Evolutionary conservation across 2,888 invertebrate genomes (phyloP).

Genomic region (Electrophaes corylata): DNA sequence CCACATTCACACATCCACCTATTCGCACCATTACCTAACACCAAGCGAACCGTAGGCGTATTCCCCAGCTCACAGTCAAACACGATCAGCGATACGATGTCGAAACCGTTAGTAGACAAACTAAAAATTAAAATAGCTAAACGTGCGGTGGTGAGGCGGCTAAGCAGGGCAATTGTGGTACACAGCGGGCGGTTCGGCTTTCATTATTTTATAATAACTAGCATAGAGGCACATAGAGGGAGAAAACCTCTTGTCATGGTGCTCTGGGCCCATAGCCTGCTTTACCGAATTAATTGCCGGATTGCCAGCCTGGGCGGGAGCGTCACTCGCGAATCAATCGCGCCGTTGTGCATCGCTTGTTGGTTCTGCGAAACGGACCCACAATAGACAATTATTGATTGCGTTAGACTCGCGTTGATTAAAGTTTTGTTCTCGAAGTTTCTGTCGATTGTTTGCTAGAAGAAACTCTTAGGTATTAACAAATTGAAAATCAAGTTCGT

Average conservation of each 20-base stretch:
- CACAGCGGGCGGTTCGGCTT: constrained; percentile 81
- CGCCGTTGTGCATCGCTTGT: constrained; percentile 46
- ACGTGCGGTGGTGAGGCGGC: constrained; percentile 75
- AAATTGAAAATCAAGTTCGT: background rate
- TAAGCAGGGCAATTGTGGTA: constrained; percentile 82
- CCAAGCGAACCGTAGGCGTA: constrained; percentile 54
- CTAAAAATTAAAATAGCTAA: constrained; percentile 84
- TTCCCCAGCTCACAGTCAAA: constrained; percentile 46
- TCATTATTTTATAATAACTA: constrained; percentile 84
- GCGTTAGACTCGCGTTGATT: constrained; percentile 20
- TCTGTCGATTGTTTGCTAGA: background rate
- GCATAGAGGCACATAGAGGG: constrained; percentile 73
- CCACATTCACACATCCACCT: constrained; percentile 31
- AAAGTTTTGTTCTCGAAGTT: constrained; percentile 2
- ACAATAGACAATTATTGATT: constrained; percentile 46
- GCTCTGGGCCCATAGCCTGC: constrained; percentile 63
- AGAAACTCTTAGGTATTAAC: background rate
- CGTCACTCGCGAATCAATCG: constrained; percentile 64
- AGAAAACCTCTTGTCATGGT: constrained; percentile 77
- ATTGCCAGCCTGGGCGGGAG: constrained; percentile 70
- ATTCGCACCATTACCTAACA: constrained; percentile 31
- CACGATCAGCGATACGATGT: constrained; percentile 65
- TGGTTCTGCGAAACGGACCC: constrained; percentile 50
- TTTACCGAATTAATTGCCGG: constrained; percentile 79
- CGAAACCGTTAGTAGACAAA: constrained; percentile 82